Base-by-base conservation (phyloP, 2,888 invertebrate genomes). In the Dusona sp. region DNA sequence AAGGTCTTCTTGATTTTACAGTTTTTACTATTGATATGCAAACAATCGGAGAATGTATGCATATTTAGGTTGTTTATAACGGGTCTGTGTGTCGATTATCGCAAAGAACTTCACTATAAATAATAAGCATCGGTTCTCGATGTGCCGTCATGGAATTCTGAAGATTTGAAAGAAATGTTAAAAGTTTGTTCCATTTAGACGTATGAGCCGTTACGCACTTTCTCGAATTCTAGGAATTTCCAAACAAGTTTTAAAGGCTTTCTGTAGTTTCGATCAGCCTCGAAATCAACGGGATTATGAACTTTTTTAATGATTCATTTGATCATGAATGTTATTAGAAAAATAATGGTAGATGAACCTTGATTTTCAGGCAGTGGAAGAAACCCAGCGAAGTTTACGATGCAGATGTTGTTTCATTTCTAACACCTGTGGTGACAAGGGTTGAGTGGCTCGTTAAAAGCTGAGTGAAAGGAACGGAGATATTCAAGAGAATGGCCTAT, bases 401-500 rank as follows among this genome's bases (percentile, higher is more conserved):
- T 88, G 88, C 87, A 85, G 81, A 64, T 70, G 81, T 81, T 78
- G 67, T 36, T 38, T 51, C 45, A 73, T 68, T 72, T 54, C 48
- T 83, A 87, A 82, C 82, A 79, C 67, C 65, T 54, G 72, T 75
- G 80, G 54, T 38, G 87, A 86, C 25, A 73, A 85, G 75, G 87
- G 67, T 57, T 45, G 67, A 57, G 33, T 67, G 67, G 29, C 54
- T 54, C 45, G 48, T 65, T 45, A 72, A 79, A 82, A 82, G 36
- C 42, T 51, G 78, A 42, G 73, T 42, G 74, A 70, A 77, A 61
- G 75, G 48, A 38, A 45, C 54, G 77, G 79, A 84, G 79, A 89
- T 84, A 83, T 29, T 61, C 78, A 33, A 79, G 80, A 82, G 77
- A 70, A 88, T 88, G 88, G 88, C 83, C 84, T 16, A 75, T 78